These are phyloP conservation scores for Anoura caudifer DNA, from an alignment of 2,113 vertebrate species.

Conservation along the genomic window DNA sequence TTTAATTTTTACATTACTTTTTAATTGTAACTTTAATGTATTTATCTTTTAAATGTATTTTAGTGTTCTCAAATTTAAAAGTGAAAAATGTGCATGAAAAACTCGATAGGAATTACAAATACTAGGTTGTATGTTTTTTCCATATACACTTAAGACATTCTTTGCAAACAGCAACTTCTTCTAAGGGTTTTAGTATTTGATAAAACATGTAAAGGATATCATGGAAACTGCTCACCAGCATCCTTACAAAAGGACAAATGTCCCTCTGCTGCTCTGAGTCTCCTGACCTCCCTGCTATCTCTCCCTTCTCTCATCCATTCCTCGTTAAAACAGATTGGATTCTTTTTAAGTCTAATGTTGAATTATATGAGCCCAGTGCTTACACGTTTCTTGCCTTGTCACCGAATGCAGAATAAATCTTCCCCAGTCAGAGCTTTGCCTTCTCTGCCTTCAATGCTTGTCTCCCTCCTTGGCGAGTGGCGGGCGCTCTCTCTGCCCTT, in stretches of 20 bases:
- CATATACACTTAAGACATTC: background rate
- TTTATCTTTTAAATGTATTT: conserved; percentile 27
- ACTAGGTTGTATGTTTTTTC: background rate
- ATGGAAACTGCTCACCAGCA: background rate
- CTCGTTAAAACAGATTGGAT: background rate
- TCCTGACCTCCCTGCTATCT: background rate
- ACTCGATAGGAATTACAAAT: background rate
- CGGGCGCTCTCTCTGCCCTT: background rate
- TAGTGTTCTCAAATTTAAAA: background rate
- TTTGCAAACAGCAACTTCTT: background rate
- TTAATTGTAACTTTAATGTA: background rate
- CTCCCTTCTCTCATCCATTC: background rate
- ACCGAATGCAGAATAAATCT: background rate
- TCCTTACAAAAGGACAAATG: background rate
- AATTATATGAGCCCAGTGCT: background rate
- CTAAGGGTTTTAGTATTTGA: background rate
- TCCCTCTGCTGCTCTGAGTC: background rate
- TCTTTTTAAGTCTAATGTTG: background rate
- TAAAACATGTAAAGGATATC: background rate
- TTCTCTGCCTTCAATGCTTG: background rate
- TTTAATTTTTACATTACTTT: background rate
- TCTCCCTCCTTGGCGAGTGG: background rate
- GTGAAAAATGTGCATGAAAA: background rate
- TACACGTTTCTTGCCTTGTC: background rate
- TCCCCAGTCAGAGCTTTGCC: background rate